Conservation (phyloP, 1,140 invertebrate species). For the Zaprionus taronus region DNA sequence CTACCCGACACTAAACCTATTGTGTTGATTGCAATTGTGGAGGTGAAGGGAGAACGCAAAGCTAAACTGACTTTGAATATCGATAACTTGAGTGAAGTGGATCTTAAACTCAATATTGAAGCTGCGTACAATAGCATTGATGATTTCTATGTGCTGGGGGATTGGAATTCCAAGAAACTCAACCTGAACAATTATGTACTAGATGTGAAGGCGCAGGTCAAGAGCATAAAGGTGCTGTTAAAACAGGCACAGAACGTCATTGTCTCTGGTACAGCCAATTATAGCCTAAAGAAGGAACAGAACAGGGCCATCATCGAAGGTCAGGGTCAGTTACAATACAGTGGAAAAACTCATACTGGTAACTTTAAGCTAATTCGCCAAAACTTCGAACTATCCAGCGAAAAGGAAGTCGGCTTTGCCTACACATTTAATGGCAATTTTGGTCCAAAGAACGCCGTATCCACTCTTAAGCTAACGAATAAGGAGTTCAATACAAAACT, state of each 20-base stretch:
- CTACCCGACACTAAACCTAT: constrained; percentile 80
- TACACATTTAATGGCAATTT: constrained; percentile 86
- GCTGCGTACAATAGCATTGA: constrained; percentile 87
- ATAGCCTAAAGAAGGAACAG: constrained; percentile 89
- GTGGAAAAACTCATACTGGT: constrained; percentile 88
- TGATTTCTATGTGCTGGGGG: constrained; percentile 87
- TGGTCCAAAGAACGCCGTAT: constrained; percentile 85
- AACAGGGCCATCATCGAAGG: constrained; percentile 90
- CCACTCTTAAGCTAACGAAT: constrained; percentile 89
- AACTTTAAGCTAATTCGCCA: constrained; percentile 90
- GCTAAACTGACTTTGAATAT: constrained; percentile 86
- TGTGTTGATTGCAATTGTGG: constrained; percentile 85
- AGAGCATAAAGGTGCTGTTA: constrained; percentile 87
- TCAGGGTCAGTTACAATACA: constrained; percentile 86
- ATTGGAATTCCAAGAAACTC: constrained; percentile 88
- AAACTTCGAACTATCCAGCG: constrained; percentile 86
- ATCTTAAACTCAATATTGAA: constrained; percentile 85
- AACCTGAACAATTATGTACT: constrained; percentile 88
- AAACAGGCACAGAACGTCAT: constrained; percentile 88
- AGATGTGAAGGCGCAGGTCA: constrained; percentile 88
- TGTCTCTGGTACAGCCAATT: constrained; percentile 88
- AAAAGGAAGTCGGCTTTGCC: constrained; percentile 88
- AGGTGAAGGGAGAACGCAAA: constrained; percentile 86
- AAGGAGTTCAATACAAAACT: constrained; percentile 88
- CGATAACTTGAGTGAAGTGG: constrained; percentile 85